Conservation (phyloP, 92 coral and sea anemone genomes). For the Epizoanthus scotinus region DNA sequence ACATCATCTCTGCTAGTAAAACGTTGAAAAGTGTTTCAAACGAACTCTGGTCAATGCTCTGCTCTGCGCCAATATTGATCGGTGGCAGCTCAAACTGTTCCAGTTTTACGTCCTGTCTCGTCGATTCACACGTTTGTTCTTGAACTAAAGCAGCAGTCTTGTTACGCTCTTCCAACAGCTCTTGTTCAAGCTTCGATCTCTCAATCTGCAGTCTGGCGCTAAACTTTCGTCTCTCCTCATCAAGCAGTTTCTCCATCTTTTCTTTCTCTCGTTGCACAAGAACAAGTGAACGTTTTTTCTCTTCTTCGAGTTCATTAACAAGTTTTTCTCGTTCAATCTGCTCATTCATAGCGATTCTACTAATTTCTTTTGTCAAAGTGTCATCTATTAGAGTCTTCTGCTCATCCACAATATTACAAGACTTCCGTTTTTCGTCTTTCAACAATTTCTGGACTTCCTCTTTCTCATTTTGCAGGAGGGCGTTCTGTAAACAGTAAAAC, state of each 20-base stretch:
- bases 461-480: conserved; percentile 58
- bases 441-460: conserved; percentile 59
- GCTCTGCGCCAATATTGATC: conserved; percentile 33
- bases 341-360: conserved; percentile 50
- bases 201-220: conserved; percentile 43
- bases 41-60: conserved; percentile 56
- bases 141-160: conserved; percentile 37
- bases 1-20: conserved; percentile 88
- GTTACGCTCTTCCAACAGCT: conserved; percentile 56
- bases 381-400: conserved; percentile 60
- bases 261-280: conserved; percentile 64
- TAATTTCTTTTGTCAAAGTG: conserved; percentile 53
- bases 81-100: conserved; percentile 24
- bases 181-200: conserved; percentile 57
- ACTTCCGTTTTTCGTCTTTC: conserved; percentile 65
- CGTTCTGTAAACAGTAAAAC: conserved; percentile 42
- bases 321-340: conserved; percentile 58
- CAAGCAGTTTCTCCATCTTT: conserved; percentile 58
- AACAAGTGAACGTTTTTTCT: conserved; percentile 58
- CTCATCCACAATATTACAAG: conserved; percentile 55
- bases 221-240: conserved; percentile 56
- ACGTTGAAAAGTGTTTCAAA: conserved; percentile 82
- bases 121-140: conserved; percentile 44
- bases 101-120: conserved; percentile 23
- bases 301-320: conserved; percentile 66